phyloP scores from a whole-genome alignment of 2,797 vertebrate species.

The Moxostoma hubbsi region DNA sequence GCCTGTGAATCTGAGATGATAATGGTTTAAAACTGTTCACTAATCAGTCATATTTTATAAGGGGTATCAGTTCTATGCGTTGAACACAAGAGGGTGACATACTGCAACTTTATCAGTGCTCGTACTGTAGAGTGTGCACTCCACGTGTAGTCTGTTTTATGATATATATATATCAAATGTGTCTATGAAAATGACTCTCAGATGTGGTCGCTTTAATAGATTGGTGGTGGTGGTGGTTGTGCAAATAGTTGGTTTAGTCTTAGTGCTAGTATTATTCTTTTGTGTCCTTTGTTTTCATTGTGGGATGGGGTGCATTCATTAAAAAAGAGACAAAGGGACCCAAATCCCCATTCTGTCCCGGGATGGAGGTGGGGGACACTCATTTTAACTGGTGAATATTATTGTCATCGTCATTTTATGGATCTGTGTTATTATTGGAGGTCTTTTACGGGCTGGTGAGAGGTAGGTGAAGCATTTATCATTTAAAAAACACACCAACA shows the following conservation, averaged over 20 bases:
- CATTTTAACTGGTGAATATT: neutral
- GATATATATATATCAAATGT: neutral
- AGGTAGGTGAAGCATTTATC: neutral
- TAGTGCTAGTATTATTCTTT: neutral
- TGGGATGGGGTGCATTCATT: conserved; percentile 62
- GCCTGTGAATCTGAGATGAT: no score
- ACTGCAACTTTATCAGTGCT: neutral
- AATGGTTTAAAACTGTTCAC: no score
- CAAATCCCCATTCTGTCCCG: conserved; percentile 52
- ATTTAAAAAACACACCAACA: conserved; percentile 55
- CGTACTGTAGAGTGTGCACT: neutral
- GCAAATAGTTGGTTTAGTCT: neutral
- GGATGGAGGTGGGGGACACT: neutral
- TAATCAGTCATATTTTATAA: no score
- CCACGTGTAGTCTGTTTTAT: neutral
- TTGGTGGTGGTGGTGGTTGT: neutral
- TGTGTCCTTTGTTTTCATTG: neutral
- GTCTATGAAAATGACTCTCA: neutral
- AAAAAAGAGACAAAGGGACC: conserved; percentile 67
- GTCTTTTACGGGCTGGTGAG: neutral
- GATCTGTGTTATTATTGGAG: neutral
- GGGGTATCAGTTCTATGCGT: neutral
- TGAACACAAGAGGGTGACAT: conserved; percentile 42
- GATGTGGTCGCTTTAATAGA: neutral
- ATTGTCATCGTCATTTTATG: neutral